Base-by-base conservation (phyloP, 1,140 invertebrate species). In the Nymphalis io region DNA sequence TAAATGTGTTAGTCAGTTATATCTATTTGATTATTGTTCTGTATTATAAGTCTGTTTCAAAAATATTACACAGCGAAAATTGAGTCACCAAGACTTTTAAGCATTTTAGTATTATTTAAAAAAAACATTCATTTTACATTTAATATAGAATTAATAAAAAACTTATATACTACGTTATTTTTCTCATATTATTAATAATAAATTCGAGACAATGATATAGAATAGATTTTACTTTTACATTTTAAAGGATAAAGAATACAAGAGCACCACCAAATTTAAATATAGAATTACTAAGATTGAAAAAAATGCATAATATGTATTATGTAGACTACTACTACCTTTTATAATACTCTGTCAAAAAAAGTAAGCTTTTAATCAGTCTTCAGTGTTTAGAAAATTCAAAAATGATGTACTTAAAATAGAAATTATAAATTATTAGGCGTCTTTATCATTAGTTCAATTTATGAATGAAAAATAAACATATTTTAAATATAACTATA, bases 281-380 rank as follows among this genome's bases (percentile, higher is more conserved):
- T 46, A 38, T 27, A 23, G 20, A 55, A 23, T 23, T 55, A 55
- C 27, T 27, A 27, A 27, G 20, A 21, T 21, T 10, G 23, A 27
- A 55, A 55, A 55, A n/a, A 13, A 51, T 20, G 16, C n/a, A 20
- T 16, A 16, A 20, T 20, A 21, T 2, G 16, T 51, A 51, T 2
- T 20, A 3, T 51, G 16, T 51, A 51, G 5, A 15, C 16, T 48
- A 8, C 6, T 20, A 51, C 1, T 51, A 51, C 12, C 1, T 10
- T 16, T 46, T 61, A n/a, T 51, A 13, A 33, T 51, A 58, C 13
- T 46, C n/a, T 64, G 33, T 20, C 51, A 23, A 27, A 21, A 63
- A 58, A 68, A 33, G 60, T 62, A 58, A 33, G 61, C 46, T 75
- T 21, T 48, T 48, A 44, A 70, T 74, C 72, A 74, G 72, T 70